These are phyloP conservation scores for Saccopteryx bilineata DNA, from an alignment of 2,113 vertebrate species.

Conservation along the genomic window DNA sequence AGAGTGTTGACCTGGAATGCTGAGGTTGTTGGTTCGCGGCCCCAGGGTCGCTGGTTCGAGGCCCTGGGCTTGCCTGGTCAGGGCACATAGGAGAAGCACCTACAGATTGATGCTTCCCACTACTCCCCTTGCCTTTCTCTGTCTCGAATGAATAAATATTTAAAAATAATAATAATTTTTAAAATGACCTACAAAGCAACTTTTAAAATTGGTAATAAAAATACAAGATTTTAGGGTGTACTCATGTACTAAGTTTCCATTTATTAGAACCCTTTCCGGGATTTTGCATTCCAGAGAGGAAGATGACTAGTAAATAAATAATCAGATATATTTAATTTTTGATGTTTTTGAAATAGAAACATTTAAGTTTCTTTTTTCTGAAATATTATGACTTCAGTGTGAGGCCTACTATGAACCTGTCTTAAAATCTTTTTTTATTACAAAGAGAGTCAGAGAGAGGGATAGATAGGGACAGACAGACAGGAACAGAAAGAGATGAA, in stretches of 20 bases:
- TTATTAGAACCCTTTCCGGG: neutral
- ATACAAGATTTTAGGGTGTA: neutral
- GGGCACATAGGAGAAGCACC: too few species aligned
- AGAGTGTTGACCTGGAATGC: too few species aligned
- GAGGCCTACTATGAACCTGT: neutral
- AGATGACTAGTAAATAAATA: neutral
- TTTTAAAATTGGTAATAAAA: constrained; percentile 43
- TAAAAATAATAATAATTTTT: neutral
- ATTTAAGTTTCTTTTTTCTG: constrained; percentile 25
- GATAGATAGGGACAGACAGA: too few species aligned
- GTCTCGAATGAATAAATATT: too few species aligned
- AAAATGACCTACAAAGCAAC: constrained; percentile 16
- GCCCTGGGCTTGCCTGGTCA: too few species aligned
- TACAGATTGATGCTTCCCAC: too few species aligned
- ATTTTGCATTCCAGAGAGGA: constrained; percentile 20
- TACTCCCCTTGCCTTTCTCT: too few species aligned
- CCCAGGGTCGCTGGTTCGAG: too few species aligned
- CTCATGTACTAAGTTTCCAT: neutral
- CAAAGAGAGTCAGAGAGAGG: too few species aligned
- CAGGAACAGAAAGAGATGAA: too few species aligned
- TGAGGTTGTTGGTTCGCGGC: too few species aligned
- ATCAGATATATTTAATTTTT: constrained; percentile 23
- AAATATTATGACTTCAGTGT: neutral
- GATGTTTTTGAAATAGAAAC: constrained; percentile 26
- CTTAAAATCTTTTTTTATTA: too few species aligned